A percentile compares a stretch with the other conserved stretches of the same genome.
phyloP scores from a whole-genome alignment of 2,113 vertebrate genomes.

The Chloebia gouldiae region DNA sequence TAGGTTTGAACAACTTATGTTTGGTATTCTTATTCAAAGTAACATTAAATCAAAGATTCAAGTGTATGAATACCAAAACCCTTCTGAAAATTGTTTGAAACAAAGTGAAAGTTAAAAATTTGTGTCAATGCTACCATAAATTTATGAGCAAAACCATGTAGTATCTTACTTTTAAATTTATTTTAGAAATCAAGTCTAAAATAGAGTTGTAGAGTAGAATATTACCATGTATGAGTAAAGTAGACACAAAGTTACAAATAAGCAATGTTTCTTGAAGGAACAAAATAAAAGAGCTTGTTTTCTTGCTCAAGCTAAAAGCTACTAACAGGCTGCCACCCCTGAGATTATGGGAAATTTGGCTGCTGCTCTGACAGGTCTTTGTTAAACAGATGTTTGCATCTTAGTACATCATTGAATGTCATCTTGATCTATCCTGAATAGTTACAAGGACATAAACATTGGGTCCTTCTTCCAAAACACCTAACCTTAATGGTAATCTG shows the following conservation, averaged over 20 bases:
- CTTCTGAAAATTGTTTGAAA: not conserved
- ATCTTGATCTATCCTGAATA: not conserved
- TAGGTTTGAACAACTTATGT: not conserved
- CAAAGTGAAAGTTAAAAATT: not conserved
- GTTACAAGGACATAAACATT: not conserved
- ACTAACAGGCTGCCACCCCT: fast-evolving
- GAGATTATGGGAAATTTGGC: not conserved
- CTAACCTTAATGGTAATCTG: not conserved
- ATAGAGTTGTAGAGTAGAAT: not conserved
- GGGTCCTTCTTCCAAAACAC: not conserved
- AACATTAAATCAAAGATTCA: not conserved
- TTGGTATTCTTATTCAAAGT: not conserved
- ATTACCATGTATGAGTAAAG: not conserved
- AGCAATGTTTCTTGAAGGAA: not conserved
- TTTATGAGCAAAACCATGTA: not conserved
- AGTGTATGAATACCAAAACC: not conserved
- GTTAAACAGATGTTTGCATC: not conserved
- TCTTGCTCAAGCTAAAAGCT: not conserved
- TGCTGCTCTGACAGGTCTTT: not conserved
- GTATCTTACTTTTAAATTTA: not conserved
- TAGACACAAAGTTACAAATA: not conserved
- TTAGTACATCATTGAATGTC: not conserved
- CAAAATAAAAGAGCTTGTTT: not conserved
- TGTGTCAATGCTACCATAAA: not conserved
- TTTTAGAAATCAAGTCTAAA: not conserved